A percentile compares a stretch with the other conserved stretches of the same genome.
Evolutionary conservation across 2,113 vertebrate species (phyloP).

Genomic region (Ciconia boyciana): DNA sequence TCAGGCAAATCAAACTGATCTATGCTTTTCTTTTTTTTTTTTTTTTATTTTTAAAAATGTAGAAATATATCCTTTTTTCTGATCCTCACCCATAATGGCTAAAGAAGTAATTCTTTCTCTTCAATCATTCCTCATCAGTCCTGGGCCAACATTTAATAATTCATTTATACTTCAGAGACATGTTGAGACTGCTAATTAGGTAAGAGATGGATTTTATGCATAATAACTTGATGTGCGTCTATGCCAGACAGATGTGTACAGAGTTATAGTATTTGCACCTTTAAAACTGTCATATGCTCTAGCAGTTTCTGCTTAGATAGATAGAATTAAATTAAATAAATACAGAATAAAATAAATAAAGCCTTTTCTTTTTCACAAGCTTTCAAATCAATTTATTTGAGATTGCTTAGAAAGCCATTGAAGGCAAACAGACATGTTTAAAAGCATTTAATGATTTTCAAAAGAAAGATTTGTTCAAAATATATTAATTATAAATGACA

Average conservation of each 20-base stretch:
- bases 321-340: neutral
- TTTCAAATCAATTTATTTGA: neutral
- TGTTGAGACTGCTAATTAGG: constrained; percentile 26
- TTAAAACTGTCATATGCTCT: neutral
- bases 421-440: neutral
- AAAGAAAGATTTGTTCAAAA: neutral
- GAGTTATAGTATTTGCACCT: neutral
- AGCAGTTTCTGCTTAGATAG: neutral
- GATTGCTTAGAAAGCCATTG: neutral
- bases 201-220: neutral
- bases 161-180: constrained; percentile 24
- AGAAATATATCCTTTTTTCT: neutral
- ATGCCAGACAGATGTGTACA: neutral
- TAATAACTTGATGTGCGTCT: neutral
- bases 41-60: neutral
- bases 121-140: neutral
- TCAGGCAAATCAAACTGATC: neutral
- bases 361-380: neutral
- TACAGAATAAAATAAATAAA: neutral
- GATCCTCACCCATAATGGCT: neutral
- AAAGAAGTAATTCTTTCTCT: neutral
- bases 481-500: neutral
- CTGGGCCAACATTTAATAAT: constrained; percentile 31
- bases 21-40: neutral
- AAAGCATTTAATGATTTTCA: neutral